phyloP scores from a whole-genome alignment of 1,140 invertebrate genomes.

The Maniola jurtina region DNA sequence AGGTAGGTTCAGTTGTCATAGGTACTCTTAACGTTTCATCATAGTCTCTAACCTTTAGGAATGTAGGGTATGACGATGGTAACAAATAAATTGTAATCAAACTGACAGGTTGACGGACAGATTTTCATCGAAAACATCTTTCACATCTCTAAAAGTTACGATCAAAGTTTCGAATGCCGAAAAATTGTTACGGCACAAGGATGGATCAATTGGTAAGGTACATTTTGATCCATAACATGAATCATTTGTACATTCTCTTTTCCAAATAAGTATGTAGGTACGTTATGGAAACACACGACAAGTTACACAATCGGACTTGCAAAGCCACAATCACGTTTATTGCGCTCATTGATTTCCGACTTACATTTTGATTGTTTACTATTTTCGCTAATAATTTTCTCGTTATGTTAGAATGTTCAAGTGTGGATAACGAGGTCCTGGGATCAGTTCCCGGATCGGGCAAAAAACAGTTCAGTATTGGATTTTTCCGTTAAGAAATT shows the following conservation, averaged over 20 bases:
- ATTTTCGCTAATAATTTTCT: background rate
- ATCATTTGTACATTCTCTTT: conserved; percentile 24
- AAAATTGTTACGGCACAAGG: conserved; percentile 6
- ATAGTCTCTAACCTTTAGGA: too few relatives aligned
- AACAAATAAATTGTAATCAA: too few relatives aligned
- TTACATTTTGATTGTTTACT: background rate
- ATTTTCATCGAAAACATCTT: background rate
- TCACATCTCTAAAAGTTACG: background rate
- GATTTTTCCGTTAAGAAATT: too few relatives aligned
- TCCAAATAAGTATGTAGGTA: conserved; percentile 3
- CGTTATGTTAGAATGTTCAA: background rate
- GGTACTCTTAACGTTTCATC: too few relatives aligned
- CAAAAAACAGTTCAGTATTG: too few relatives aligned
- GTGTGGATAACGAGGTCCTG: background rate
- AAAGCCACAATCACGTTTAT: conserved; percentile 1
- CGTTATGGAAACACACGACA: conserved; percentile 19
- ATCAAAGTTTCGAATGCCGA: background rate
- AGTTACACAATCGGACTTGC: conserved; percentile 17
- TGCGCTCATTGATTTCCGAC: background rate
- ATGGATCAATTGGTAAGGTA: conserved; percentile 9
- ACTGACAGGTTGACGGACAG: background rate
- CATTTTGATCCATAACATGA: conserved; percentile 5
- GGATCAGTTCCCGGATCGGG: background rate
- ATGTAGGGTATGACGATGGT: too few relatives aligned
- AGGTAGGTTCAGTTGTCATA: too few relatives aligned